Evolutionary conservation across 2,113 vertebrate genomes (phyloP).

Genomic region (Desmodus rotundus): DNA sequence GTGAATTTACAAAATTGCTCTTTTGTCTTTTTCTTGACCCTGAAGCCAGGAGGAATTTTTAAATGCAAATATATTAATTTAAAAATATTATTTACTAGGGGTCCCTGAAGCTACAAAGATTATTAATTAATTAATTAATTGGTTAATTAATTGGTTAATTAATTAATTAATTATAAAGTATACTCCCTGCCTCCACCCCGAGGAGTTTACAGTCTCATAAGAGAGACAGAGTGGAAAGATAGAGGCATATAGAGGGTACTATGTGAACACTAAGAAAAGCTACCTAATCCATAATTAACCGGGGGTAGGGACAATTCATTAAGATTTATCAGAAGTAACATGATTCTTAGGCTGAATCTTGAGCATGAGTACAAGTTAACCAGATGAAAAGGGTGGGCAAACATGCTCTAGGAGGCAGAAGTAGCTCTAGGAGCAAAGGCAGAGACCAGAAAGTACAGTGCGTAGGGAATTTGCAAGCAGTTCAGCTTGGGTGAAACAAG

Average conservation of each 20-base stretch:
- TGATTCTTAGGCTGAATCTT: neutral
- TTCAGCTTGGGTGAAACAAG: neutral
- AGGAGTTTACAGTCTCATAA: neutral
- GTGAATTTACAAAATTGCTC: neutral
- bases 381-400: neutral
- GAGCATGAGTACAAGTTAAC: neutral
- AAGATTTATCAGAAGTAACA: neutral
- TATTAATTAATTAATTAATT: no score
- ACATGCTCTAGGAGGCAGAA: neutral
- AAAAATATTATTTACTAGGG: neutral
- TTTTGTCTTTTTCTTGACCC: neutral
- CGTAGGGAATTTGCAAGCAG: neutral
- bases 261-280: neutral
- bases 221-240: neutral
- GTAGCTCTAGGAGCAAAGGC: neutral
- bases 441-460: neutral
- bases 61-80: neutral
- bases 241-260: neutral
- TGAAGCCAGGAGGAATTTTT: neutral
- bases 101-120: neutral
- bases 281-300: neutral
- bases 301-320: no score
- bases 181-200: neutral
- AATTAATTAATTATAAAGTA: neutral
- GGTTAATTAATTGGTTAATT: no score